Evolutionary conservation across 1,140 invertebrate genomes (phyloP).

Genomic region (Agrypnia vestita): DNA sequence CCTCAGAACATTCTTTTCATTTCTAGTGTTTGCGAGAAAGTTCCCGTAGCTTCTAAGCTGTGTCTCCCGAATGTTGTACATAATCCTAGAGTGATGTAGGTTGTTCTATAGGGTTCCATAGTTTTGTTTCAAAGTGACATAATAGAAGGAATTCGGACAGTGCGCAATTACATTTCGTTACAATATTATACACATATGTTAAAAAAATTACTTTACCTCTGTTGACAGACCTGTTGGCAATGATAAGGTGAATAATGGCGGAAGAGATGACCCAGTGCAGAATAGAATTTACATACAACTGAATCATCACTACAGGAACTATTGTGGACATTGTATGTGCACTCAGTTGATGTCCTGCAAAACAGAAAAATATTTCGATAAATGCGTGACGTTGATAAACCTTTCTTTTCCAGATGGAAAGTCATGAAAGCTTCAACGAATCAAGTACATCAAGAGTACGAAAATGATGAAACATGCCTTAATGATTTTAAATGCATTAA

Average conservation of each 20-base stretch:
- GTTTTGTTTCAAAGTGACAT: too few species aligned
- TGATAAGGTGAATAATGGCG: constrained; percentile 73
- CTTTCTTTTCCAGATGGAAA: not conserved
- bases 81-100: too few species aligned
- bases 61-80: too few species aligned
- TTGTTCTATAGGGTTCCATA: too few species aligned
- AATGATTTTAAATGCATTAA: too few species aligned
- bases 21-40: too few species aligned
- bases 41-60: too few species aligned
- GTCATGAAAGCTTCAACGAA: not conserved
- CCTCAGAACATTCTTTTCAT: too few species aligned
- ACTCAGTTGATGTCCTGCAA: constrained; percentile 78
- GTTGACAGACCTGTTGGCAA: constrained; percentile 59
- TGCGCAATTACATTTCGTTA: too few species aligned
- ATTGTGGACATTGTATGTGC: constrained; percentile 79
- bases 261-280: constrained; percentile 79
- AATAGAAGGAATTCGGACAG: too few species aligned
- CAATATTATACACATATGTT: too few species aligned
- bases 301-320: constrained; percentile 79
- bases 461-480: too few species aligned
- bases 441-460: not conserved
- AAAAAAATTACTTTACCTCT: constrained; percentile 42
- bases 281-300: constrained; percentile 83
- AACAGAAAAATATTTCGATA: constrained; percentile 54
- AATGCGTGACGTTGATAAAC: not conserved